These are phyloP conservation scores for Bombycilla garrulus DNA, from an alignment of 2,113 vertebrate genomes.

Conservation along the genomic window DNA sequence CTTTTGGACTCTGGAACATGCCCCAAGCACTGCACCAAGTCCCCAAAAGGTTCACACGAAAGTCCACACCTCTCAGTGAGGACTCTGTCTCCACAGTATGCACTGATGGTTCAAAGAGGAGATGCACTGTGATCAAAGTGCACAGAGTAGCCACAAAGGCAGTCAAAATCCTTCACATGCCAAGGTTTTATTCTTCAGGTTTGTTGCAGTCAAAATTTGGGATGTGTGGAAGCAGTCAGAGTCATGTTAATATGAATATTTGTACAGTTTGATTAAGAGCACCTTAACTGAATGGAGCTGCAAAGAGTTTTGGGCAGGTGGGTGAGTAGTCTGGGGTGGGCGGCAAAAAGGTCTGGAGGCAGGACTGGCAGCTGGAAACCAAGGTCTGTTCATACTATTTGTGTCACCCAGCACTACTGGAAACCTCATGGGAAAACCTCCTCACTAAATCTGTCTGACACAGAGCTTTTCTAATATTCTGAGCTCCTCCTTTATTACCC, in stretches of 20 bases:
- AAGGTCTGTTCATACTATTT: rapidly evolving
- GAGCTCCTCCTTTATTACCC: background rate
- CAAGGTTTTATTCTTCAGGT: background rate
- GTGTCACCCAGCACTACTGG: background rate
- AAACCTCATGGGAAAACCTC: background rate
- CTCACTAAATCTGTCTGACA: background rate
- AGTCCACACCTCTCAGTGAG: background rate
- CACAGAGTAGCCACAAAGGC: background rate
- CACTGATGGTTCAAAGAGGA: too few species aligned
- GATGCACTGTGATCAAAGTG: too few species aligned
- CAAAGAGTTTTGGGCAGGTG: background rate
- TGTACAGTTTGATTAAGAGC: background rate
- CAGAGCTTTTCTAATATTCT: background rate
- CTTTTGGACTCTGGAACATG: background rate
- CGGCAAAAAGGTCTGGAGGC: background rate
- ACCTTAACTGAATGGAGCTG: background rate
- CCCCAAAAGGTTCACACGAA: background rate
- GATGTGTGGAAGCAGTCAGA: rapidly evolving
- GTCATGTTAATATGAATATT: background rate
- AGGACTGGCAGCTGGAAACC: background rate
- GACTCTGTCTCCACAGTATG: too few species aligned
- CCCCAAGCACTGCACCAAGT: rapidly evolving
- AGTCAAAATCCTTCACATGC: rapidly evolving
- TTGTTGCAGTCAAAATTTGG: background rate
- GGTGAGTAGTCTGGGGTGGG: rapidly evolving